Percentiles rank a stretch among this genome's conserved stretches.
These are phyloP conservation scores for Thamnophis sirtalis DNA, from an alignment of 2,113 vertebrate genomes.

Conservation along the genomic window DNA sequence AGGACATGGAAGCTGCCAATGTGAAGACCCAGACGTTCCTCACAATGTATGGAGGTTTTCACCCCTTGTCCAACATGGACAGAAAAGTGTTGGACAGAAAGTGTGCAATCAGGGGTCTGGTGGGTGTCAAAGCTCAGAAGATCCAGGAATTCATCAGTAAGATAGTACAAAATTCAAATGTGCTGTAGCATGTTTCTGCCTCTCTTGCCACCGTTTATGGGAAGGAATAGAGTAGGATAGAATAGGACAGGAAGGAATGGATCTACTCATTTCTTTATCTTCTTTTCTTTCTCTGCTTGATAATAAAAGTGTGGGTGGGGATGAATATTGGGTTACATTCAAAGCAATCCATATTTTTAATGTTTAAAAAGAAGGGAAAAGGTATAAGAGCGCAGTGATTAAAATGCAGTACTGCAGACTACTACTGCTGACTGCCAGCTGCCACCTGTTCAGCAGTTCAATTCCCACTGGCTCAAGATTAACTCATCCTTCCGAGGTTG, in stretches of 20 bases:
- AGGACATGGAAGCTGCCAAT: neutral
- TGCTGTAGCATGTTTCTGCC: neutral
- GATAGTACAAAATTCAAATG: neutral
- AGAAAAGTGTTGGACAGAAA: neutral
- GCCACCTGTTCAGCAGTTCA: no score
- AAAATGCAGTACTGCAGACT: no score
- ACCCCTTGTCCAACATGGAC: neutral
- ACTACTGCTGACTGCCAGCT: no score
- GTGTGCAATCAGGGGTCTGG: no score
- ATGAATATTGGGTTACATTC: neutral
- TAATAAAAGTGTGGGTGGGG: neutral
- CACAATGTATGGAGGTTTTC: neutral
- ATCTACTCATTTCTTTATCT: neutral
- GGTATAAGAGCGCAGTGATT: neutral
- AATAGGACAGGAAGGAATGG: neutral
- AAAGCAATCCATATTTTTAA: neutral
- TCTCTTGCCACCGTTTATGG: neutral
- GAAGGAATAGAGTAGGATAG: neutral
- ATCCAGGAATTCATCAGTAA: neutral
- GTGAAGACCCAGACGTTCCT: neutral
- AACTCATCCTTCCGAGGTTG: no score
- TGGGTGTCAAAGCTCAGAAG: neutral
- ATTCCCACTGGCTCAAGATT: no score
- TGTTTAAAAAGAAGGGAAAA: neutral
- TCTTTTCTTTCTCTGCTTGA: neutral